Percentiles rank a stretch among this genome's conserved stretches.
Evolutionary conservation across 2,888 invertebrate genomes (phyloP).

Genomic region (Hyppa rectilinea): DNA sequence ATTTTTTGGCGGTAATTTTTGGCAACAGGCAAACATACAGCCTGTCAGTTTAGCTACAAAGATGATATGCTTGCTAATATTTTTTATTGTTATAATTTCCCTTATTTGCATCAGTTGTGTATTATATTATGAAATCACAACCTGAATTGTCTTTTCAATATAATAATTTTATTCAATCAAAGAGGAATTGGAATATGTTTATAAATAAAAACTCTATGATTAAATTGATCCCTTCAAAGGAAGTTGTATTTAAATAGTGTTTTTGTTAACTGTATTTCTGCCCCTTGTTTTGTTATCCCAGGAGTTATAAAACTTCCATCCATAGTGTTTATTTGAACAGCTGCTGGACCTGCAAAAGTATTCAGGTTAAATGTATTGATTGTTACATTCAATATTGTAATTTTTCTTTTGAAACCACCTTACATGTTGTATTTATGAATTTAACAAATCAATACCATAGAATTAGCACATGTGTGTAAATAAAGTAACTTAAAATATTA

Average conservation of each 20-base stretch:
- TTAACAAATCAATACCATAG: constrained; percentile 9
- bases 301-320: constrained; percentile 57
- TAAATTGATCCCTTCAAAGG: constrained; percentile 87
- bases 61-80: constrained; percentile 76
- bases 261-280: constrained; percentile 63
- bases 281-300: constrained; percentile 63
- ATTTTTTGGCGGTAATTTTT: constrained; percentile 70
- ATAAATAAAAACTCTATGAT: constrained; percentile 79
- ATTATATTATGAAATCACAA: constrained; percentile 74
- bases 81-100: constrained; percentile 64
- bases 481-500: constrained; percentile 28
- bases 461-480: constrained; percentile 41
- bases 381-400: constrained; percentile 3
- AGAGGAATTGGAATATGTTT: constrained; percentile 62
- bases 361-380: constrained; percentile 44
- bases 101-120: constrained; percentile 63
- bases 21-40: constrained; percentile 67
- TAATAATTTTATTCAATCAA: constrained; percentile 56
- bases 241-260: constrained; percentile 72
- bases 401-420: constrained; percentile 10
- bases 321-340: constrained; percentile 64
- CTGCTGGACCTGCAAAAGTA: constrained; percentile 60
- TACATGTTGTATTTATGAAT: constrained; percentile 12
- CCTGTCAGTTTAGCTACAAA: constrained; percentile 69
- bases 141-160: constrained; percentile 66